Conservation (phyloP, 2,888 invertebrate species). For the Pimpla rufipes region DNA sequence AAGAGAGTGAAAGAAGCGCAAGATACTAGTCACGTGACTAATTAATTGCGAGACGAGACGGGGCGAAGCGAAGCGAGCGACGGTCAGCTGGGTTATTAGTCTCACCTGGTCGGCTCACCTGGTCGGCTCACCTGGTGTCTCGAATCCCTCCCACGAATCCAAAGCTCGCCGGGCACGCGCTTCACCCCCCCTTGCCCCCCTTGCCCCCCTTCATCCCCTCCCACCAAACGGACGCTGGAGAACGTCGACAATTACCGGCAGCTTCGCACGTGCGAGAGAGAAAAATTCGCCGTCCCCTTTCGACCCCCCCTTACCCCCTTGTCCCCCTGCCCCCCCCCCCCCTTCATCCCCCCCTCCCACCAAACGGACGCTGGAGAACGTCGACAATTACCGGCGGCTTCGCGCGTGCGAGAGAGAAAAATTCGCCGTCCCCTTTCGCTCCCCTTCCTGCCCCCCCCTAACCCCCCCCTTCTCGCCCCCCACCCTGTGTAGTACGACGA, state of each 20-base stretch:
- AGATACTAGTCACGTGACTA: slow-evolving; percentile 20
- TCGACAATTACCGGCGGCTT: no score
- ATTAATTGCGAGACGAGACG: slow-evolving; percentile 26
- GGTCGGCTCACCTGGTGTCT: slow-evolving; percentile 38
- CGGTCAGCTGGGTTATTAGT: slow-evolving; percentile 34
- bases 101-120: slow-evolving; percentile 41
- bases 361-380: no score
- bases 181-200: neutral
- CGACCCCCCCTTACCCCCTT: no score
- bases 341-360: no score
- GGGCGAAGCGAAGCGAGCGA: slow-evolving; percentile 6
- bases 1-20: neutral
- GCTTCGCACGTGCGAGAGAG: slow-evolving; percentile 56
- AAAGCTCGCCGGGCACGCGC: slow-evolving; percentile 53
- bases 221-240: no score
- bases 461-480: slow-evolving; percentile 33
- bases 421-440: slow-evolving; percentile 48
- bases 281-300: slow-evolving; percentile 50
- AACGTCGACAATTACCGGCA: no score
- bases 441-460: slow-evolving; percentile 48
- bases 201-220: no score
- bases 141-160: neutral
- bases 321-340: no score
- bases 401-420: slow-evolving; percentile 56
- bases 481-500: no score